Evolutionary conservation across 2,113 vertebrate species (phyloP).

Genomic region (Pterocles orientalis): DNA sequence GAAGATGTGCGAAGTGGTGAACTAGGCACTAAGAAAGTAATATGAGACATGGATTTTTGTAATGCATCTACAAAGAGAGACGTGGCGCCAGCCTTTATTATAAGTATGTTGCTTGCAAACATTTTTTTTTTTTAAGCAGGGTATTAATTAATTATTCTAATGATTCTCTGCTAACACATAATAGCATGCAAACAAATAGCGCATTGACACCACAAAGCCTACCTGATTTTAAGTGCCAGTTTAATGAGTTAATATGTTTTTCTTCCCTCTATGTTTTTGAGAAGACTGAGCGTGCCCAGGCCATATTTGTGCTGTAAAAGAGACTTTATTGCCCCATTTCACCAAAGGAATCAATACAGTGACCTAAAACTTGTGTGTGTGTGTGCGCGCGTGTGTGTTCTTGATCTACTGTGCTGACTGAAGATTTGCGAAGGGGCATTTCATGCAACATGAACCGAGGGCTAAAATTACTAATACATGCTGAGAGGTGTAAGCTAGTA

Average conservation of each 20-base stretch:
- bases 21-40: neutral
- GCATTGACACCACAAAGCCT: neutral
- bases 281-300: neutral
- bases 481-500: neutral
- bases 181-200: neutral
- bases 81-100: rapidly evolving
- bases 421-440: neutral
- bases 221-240: neutral
- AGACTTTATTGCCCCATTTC: neutral
- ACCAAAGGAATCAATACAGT: neutral
- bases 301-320: neutral
- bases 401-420: neutral
- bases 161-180: neutral
- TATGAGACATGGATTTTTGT: neutral
- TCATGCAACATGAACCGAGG: neutral
- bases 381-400: neutral
- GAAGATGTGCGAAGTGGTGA: neutral
- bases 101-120: neutral
- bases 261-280: neutral
- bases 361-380: neutral
- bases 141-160: neutral
- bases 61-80: neutral
- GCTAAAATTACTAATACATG: neutral
- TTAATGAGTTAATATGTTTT: neutral
- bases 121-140: neutral